A percentile compares a stretch with the other conserved stretches of the same genome.
These are phyloP conservation scores for Phaonia tiefii DNA, from an alignment of 2,888 invertebrate genomes.

Conservation along the genomic window DNA sequence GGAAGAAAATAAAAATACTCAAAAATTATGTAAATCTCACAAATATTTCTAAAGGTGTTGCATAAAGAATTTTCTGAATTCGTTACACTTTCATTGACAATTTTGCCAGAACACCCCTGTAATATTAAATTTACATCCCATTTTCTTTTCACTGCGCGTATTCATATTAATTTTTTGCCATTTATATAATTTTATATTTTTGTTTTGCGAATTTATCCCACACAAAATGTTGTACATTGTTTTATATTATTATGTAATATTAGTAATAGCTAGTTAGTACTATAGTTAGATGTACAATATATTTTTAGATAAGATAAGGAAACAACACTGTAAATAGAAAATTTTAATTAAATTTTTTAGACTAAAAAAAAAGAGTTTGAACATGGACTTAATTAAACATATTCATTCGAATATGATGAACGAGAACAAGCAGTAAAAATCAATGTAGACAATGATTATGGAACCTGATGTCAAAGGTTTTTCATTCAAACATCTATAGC, in stretches of 20 bases:
- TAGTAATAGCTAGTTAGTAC: slow-evolving; percentile 5
- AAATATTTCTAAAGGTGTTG: too few relatives aligned
- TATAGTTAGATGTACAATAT: slow-evolving; percentile 11
- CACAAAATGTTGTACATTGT: slow-evolving; percentile 30
- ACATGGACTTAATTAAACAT: too few relatives aligned
- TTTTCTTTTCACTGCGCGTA: slow-evolving; percentile 28
- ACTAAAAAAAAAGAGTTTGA: not conserved
- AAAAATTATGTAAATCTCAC: too few relatives aligned
- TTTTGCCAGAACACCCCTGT: too few relatives aligned
- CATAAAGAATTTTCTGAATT: too few relatives aligned
- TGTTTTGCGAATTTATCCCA: slow-evolving; percentile 22
- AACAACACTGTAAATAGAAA: slow-evolving; percentile 28
- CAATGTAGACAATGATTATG: slow-evolving; percentile 48
- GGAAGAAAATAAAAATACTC: too few relatives aligned
- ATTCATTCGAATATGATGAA: not conserved
- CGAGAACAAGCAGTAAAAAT: not conserved
- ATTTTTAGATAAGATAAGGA: not conserved
- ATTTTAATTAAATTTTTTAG: slow-evolving; percentile 10
- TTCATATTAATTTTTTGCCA: slow-evolving; percentile 23
- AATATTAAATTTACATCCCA: not conserved
- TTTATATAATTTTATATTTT: slow-evolving; percentile 34
- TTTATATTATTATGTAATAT: slow-evolving; percentile 10
- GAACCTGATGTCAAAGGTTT: slow-evolving; percentile 51
- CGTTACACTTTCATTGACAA: not conserved
- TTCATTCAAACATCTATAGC: slow-evolving; percentile 49